Evolutionary conservation across 2,888 invertebrate species (phyloP).

Genomic region (Caenorhabditis zanzibari): DNA sequence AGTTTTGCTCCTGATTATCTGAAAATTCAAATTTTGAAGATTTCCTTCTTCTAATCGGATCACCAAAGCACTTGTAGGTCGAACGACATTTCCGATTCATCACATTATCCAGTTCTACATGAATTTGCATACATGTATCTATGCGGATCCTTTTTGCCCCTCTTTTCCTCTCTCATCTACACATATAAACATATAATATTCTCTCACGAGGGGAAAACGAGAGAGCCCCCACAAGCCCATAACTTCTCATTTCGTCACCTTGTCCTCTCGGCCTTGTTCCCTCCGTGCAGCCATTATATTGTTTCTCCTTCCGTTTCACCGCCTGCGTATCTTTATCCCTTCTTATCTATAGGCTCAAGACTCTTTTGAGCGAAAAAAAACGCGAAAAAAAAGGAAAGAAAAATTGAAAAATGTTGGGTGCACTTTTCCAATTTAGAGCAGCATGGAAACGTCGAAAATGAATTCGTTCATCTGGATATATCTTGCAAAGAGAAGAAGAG

Average conservation of each 20-base stretch:
- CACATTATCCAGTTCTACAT: conserved; percentile 17
- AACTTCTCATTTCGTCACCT: conserved; percentile 28
- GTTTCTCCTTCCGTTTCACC: conserved; percentile 10
- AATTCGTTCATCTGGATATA: conserved; percentile 35
- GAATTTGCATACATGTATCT: conserved; percentile 20
- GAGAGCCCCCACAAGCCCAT: background rate
- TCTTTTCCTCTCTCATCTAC: background rate
- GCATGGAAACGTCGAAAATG: conserved; percentile 22
- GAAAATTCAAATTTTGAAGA: background rate
- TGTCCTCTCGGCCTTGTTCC: conserved; percentile 11
- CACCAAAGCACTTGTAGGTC: conserved; percentile 17
- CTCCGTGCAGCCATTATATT: conserved; percentile 12
- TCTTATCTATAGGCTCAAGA: background rate
- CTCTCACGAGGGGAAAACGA: background rate
- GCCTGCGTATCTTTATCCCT: conserved; percentile 6
- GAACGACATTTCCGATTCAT: conserved; percentile 22
- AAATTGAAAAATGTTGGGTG: conserved; percentile 1
- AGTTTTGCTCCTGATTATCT: too few relatives aligned
- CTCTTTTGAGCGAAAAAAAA: conserved; percentile 6
- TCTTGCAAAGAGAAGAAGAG: conserved; percentile 4
- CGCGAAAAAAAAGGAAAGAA: background rate
- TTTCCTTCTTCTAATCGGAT: too few relatives aligned
- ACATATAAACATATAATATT: conserved; percentile 12
- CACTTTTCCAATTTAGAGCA: conserved; percentile 22
- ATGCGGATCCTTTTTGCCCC: background rate